Conservation (phyloP, 1,140 invertebrate species). For the Popillia japonica region DNA sequence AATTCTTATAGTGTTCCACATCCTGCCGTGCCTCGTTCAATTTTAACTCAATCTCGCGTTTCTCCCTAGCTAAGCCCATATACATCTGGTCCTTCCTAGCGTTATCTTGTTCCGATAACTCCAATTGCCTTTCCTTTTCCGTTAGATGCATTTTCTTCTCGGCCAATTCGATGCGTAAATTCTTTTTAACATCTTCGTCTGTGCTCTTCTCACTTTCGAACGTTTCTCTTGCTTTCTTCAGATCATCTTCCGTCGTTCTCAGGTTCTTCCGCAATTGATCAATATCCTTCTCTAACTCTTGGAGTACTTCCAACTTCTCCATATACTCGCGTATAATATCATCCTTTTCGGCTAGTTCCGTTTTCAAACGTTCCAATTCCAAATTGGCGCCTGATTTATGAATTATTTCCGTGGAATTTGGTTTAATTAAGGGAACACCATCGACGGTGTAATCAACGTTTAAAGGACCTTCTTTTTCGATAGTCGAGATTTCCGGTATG, state of each 20-base stretch:
- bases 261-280: conserved; percentile 64
- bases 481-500: conserved; percentile 54
- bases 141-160: conserved; percentile 66
- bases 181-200: conserved; percentile 64
- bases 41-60: conserved; percentile 63
- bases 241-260: conserved; percentile 62
- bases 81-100: conserved; percentile 69
- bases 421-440: conserved; percentile 42
- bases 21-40: conserved; percentile 60
- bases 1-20: conserved; percentile 58
- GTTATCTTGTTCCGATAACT: conserved; percentile 67
- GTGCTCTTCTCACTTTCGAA: conserved; percentile 68
- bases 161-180: conserved; percentile 66
- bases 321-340: conserved; percentile 38
- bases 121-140: conserved; percentile 66
- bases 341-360: conserved; percentile 44
- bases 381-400: conserved; percentile 52
- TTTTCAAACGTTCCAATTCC: conserved; percentile 42
- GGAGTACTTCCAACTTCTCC: conserved; percentile 55
- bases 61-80: conserved; percentile 67
- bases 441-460: conserved; percentile 43
- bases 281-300: conserved; percentile 66
- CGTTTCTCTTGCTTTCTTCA: conserved; percentile 65
- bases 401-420: conserved; percentile 55
- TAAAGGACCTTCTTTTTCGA: conserved; percentile 49